Percentiles rank a stretch among this genome's conserved stretches.
Conservation (phyloP, 2,113 vertebrate species). For the Archocentrus centrarchus region DNA sequence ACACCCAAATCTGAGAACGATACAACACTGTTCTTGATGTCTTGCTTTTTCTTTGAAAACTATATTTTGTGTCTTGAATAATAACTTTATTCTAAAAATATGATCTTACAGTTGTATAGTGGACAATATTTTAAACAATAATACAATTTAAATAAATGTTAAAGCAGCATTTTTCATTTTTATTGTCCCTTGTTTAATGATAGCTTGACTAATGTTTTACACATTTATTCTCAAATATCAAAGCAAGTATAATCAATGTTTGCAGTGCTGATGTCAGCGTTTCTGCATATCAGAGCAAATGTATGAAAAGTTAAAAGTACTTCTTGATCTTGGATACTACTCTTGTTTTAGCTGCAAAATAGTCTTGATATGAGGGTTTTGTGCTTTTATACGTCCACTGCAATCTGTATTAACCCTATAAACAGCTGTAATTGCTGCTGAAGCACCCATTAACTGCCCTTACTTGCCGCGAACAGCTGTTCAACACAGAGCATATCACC, state of each 20-base stretch:
- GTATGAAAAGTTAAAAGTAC: neutral
- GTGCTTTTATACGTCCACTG: neutral
- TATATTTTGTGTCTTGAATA: neutral
- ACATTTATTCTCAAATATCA: rapidly evolving
- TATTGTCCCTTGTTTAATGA: too few species aligned
- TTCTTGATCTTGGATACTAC: neutral
- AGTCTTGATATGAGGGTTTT: neutral
- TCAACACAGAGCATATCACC: too few species aligned
- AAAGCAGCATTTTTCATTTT: neutral
- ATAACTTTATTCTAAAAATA: neutral
- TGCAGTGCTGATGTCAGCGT: too few species aligned
- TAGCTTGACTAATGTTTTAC: neutral
- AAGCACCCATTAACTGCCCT: too few species aligned
- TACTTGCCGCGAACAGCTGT: too few species aligned
- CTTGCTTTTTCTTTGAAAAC: neutral
- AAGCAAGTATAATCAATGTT: neutral
- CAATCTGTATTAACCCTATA: neutral
- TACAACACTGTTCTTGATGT: neutral
- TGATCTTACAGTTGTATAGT: neutral
- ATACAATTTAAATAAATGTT: neutral
- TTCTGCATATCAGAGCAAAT: neutral
- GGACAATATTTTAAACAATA: neutral
- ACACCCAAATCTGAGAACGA: rapidly evolving
- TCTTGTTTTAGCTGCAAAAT: neutral
- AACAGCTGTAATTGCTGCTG: too few species aligned